phyloP scores from a whole-genome alignment of 2,888 invertebrate genomes.

The Frankliniella intonsa region DNA sequence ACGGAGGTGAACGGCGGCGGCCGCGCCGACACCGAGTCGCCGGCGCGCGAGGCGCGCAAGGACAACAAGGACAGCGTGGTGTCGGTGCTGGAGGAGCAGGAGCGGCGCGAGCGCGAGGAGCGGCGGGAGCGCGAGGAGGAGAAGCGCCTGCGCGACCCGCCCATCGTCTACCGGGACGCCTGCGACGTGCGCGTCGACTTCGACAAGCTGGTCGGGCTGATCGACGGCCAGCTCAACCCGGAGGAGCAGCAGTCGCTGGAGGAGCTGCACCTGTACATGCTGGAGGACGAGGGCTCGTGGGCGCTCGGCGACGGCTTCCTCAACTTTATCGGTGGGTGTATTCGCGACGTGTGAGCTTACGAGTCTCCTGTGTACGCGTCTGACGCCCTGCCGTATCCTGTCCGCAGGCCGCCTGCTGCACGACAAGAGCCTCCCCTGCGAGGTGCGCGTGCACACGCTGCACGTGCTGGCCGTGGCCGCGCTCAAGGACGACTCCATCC shows the following conservation, averaged over 20 bases:
- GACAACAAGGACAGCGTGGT: slow-evolving; percentile 34
- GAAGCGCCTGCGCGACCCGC: slow-evolving; percentile 70
- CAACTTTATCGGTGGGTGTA: slow-evolving; percentile 64
- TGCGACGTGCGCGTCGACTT: slow-evolving; percentile 69
- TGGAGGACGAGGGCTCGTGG: slow-evolving; percentile 89
- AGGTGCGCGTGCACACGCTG: slow-evolving; percentile 61
- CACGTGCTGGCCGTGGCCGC: slow-evolving; percentile 72
- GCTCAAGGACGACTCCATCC: slow-evolving; percentile 81
- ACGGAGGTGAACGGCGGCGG: slow-evolving; percentile 45
- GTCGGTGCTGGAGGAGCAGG: slow-evolving; percentile 45
- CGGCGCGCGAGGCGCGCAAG: slow-evolving; percentile 42
- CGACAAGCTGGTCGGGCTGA: slow-evolving; percentile 62
- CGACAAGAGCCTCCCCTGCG: slow-evolving; percentile 55
- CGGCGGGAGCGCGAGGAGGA: slow-evolving; percentile 64
- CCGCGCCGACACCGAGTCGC: slow-evolving; percentile 46
- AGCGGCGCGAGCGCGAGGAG: slow-evolving; percentile 53
- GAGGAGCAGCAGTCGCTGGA: slow-evolving; percentile 73
- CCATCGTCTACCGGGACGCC: slow-evolving; percentile 67
- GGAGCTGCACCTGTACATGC: slow-evolving; percentile 81
- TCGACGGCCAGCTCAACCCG: slow-evolving; percentile 65
- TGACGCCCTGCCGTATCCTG: too few species aligned
- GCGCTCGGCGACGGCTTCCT: slow-evolving; percentile 85
- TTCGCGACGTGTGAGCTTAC: neutral
- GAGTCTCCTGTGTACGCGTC: neutral
- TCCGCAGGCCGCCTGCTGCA: slow-evolving; percentile 57